phyloP scores from a whole-genome alignment of 2,113 vertebrate species.

The Myotis davidii region DNA sequence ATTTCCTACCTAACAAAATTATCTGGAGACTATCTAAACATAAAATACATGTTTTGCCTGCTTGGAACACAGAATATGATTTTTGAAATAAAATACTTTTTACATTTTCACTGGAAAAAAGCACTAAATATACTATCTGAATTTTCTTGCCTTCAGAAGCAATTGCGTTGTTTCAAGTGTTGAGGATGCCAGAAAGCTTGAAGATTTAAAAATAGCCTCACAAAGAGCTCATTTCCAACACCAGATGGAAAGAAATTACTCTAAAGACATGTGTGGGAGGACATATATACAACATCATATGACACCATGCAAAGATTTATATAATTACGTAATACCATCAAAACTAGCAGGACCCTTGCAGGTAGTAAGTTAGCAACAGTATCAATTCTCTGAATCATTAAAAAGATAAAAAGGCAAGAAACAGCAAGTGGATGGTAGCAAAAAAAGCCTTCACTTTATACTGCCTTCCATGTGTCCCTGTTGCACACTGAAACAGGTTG shows the following conservation, averaged over 20 bases:
- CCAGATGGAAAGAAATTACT: slow-evolving; percentile 80
- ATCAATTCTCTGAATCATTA: slow-evolving; percentile 63
- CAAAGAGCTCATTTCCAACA: slow-evolving; percentile 73
- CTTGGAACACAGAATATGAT: slow-evolving; percentile 58
- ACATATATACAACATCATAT: slow-evolving; percentile 74
- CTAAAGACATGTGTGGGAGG: slow-evolving; percentile 75
- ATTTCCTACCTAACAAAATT: slow-evolving; percentile 64
- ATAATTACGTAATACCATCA: slow-evolving; percentile 61
- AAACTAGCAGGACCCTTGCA: slow-evolving; percentile 59
- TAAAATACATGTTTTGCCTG: slow-evolving; percentile 52
- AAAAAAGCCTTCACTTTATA: slow-evolving; percentile 25
- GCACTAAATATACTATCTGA: slow-evolving; percentile 62
- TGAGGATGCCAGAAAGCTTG: slow-evolving; percentile 71
- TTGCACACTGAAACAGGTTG: slow-evolving; percentile 43
- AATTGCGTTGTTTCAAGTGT: slow-evolving; percentile 74
- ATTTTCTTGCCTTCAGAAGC: slow-evolving; percentile 73
- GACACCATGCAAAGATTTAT: slow-evolving; percentile 60
- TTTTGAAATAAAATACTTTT: slow-evolving; percentile 73
- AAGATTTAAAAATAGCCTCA: slow-evolving; percentile 80
- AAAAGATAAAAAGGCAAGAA: slow-evolving; percentile 59
- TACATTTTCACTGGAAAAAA: slow-evolving; percentile 68
- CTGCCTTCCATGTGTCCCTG: slow-evolving; percentile 46
- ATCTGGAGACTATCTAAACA: slow-evolving; percentile 62
- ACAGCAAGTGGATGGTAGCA: slow-evolving; percentile 56
- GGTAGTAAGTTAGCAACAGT: slow-evolving; percentile 66